phyloP scores from a whole-genome alignment of 2,797 vertebrate species.

The Smutsia temminckii region DNA sequence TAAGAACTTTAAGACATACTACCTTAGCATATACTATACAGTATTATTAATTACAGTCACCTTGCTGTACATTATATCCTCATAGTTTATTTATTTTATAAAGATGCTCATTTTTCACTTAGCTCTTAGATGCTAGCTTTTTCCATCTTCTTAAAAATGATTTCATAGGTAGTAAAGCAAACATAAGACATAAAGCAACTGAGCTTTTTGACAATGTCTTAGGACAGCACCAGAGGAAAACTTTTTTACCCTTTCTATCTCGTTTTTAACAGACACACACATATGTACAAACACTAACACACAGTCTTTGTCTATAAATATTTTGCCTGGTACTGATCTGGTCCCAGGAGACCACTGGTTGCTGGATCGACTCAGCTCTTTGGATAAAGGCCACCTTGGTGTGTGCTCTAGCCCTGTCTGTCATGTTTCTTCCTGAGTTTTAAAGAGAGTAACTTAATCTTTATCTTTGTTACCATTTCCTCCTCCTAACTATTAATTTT shows the following conservation, averaged over 20 bases:
- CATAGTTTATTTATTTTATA: not conserved
- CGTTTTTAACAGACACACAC: not conserved
- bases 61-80: not conserved
- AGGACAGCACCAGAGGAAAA: not conserved
- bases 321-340: not conserved
- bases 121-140: not conserved
- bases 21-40: not conserved
- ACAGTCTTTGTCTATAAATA: not conserved
- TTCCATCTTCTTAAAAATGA: not conserved
- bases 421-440: not conserved
- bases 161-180: not conserved
- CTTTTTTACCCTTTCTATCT: not conserved
- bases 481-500: not conserved
- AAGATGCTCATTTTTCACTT: not conserved
- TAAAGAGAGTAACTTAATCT: not conserved
- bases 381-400: not conserved
- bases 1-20: not conserved
- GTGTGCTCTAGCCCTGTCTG: not conserved
- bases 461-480: not conserved
- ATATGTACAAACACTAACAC: not conserved
- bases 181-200: not conserved
- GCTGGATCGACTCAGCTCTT: not conserved
- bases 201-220: not conserved
- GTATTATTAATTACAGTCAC: not conserved
- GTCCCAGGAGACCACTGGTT: not conserved